Conservation (phyloP, 2,113 vertebrate genomes). For the Trematomus loennbergii region DNA sequence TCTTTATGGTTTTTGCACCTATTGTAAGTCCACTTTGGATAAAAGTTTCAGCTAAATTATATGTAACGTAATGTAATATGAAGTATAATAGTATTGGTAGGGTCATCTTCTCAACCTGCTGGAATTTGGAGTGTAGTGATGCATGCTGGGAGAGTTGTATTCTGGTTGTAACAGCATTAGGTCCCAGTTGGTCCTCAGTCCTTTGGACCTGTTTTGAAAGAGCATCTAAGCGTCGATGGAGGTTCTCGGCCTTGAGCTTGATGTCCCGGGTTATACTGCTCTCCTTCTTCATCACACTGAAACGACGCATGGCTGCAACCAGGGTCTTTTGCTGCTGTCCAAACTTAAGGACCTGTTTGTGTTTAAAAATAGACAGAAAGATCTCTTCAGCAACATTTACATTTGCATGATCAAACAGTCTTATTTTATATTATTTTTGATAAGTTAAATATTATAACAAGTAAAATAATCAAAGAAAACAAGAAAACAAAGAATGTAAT, state of each 20-base stretch:
- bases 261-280: conserved; percentile 89
- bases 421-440: too few species aligned
- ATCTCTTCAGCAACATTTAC: not conserved
- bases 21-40: too few species aligned
- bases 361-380: conserved; percentile 1
- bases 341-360: conserved; percentile 82
- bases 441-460: too few species aligned
- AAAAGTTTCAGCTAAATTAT: too few species aligned
- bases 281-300: conserved; percentile 95
- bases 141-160: conserved; percentile 89
- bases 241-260: conserved; percentile 89
- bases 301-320: conserved; percentile 91
- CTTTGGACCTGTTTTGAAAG: conserved; percentile 86
- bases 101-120: conserved; percentile 65
- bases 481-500: not conserved
- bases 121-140: conserved; percentile 86
- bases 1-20: too few species aligned
- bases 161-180: conserved; percentile 82
- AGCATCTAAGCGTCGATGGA: conserved; percentile 85
- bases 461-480: not conserved
- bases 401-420: too few species aligned
- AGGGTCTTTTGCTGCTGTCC: conserved; percentile 91
- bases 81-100: too few species aligned
- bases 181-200: conserved; percentile 84
- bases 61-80: too few species aligned